These are phyloP conservation scores for Todiramphus chloris DNA, from an alignment of 2,113 vertebrate species.

Conservation along the genomic window DNA sequence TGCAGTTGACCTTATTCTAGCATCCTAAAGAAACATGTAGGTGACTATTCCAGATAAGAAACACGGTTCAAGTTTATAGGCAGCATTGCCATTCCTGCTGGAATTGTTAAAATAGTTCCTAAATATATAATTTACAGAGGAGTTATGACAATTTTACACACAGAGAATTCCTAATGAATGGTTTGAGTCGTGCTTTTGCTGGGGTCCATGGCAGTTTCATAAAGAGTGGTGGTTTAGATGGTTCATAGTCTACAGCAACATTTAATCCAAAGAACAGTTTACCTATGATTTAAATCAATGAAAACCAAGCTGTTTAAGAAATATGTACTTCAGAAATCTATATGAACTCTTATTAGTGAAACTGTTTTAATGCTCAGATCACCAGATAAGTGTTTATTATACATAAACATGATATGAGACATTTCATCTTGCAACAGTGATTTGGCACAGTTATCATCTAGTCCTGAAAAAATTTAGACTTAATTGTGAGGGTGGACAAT, in stretches of 20 bases:
- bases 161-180: neutral
- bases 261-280: neutral
- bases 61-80: neutral
- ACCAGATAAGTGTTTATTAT: neutral
- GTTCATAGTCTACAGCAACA: neutral
- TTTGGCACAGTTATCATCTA: neutral
- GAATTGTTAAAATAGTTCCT: neutral
- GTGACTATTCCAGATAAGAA: neutral
- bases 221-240: neutral
- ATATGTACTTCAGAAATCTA: neutral
- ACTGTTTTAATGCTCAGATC: neutral
- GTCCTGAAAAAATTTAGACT: neutral
- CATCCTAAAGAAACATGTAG: neutral
- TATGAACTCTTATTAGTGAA: neutral
- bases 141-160: neutral
- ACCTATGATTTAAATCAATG: neutral
- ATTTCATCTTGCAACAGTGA: constrained; percentile 5
- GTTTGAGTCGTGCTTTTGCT: neutral
- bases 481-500: neutral
- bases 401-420: neutral
- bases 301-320: neutral
- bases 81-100: neutral
- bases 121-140: neutral
- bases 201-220: neutral
- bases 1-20: neutral